Conservation (phyloP, 2,888 invertebrate species). For the Odontothrips loti region DNA sequence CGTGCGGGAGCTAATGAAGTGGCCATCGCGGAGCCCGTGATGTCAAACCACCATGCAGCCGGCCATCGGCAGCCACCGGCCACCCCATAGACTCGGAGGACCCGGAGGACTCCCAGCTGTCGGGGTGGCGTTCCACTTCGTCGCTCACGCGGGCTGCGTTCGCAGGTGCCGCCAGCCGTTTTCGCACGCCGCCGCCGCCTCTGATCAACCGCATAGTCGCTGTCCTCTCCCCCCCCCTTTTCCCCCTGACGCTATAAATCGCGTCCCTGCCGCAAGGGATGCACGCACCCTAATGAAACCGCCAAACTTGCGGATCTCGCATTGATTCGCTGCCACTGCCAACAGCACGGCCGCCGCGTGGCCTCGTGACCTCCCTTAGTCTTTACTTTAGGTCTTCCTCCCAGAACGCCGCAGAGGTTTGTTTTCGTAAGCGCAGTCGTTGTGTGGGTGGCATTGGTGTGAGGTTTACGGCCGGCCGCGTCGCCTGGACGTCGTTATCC, state of each 20-base stretch:
- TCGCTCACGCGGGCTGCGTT: not conserved
- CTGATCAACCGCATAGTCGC: not conserved
- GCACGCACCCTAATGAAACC: not conserved
- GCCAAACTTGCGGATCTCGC: not conserved
- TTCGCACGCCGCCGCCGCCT: not conserved
- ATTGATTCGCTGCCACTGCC: too few species aligned
- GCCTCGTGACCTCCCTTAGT: too few species aligned
- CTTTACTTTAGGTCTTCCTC: too few species aligned
- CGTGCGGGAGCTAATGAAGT: too few species aligned
- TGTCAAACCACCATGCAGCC: not conserved
- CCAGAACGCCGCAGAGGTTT: too few species aligned
- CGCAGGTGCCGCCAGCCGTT: not conserved
- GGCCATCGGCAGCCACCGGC: not conserved
- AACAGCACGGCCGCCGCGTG: too few species aligned
- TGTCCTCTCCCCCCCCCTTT: not conserved
- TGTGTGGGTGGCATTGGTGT: not conserved
- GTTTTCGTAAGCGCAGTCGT: too few species aligned
- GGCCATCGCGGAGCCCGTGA: too few species aligned
- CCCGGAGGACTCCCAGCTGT: not conserved
- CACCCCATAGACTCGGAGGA: not conserved
- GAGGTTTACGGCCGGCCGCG: not conserved
- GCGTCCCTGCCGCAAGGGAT: not conserved
- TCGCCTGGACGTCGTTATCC: not conserved
- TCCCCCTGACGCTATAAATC: not conserved
- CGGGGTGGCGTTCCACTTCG: constrained; percentile 8